These are phyloP conservation scores for Bombyx huttoni DNA, from an alignment of 2,888 invertebrate species.

Conservation along the genomic window DNA sequence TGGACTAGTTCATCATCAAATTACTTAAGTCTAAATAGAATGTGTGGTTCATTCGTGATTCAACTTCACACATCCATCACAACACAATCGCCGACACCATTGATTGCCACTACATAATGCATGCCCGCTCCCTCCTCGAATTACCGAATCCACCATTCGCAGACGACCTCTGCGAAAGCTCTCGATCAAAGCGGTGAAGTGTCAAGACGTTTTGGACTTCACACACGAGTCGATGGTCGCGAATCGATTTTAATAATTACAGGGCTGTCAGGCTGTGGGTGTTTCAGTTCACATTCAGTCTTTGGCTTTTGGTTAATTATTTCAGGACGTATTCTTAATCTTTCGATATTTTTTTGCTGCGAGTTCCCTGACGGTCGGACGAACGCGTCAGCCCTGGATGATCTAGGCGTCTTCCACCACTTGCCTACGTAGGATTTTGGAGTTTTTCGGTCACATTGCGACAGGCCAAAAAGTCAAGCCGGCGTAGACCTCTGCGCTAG, in stretches of 20 bases:
- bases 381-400: no score
- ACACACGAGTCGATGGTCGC: conserved; percentile 41
- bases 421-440: no score
- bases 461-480: no score
- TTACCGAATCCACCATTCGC: conserved; percentile 28
- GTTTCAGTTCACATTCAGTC: not conserved
- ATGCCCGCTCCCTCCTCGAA: conserved; percentile 40
- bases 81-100: conserved; percentile 56
- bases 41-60: not conserved
- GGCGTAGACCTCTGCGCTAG: no score
- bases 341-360: no score
- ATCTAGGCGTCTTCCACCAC: no score
- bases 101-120: conserved; percentile 69
- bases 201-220: conserved; percentile 18
- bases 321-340: no score
- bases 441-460: no score
- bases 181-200: conserved; percentile 6
- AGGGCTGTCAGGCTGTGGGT: conserved; percentile 21
- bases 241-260: conserved; percentile 59
- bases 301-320: not conserved
- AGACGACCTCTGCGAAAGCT: conserved; percentile 13
- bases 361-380: no score
- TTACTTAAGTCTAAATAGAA: not conserved
- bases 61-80: not conserved
- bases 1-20: not conserved